Evolutionary conservation across 2,797 vertebrate species (phyloP).

Genomic region (Poliocrania exsul): DNA sequence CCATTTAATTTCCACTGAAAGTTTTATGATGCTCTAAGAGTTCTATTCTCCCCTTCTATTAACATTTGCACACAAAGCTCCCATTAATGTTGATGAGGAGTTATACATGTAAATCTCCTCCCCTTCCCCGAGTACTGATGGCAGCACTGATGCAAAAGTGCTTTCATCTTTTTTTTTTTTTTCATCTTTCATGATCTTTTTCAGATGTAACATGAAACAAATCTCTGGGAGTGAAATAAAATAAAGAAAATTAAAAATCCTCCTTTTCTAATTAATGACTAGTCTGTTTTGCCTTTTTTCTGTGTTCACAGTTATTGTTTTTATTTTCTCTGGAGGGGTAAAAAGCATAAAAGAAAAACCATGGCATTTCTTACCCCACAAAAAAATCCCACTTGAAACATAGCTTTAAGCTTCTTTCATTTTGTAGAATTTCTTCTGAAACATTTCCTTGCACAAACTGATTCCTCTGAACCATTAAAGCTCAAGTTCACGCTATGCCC

Average conservation of each 20-base stretch:
- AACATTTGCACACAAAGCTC: not conserved
- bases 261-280: not conserved
- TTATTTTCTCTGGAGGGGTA: not conserved
- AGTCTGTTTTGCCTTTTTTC: not conserved
- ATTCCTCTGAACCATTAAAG: not conserved
- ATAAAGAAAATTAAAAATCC: not conserved
- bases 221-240: not conserved
- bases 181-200: not conserved
- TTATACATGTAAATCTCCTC: not conserved
- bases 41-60: not conserved
- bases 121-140: not conserved
- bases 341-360: not conserved
- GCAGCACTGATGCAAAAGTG: not conserved
- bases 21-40: conserved; percentile 1
- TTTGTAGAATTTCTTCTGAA: not conserved
- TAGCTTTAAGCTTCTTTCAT: not conserved
- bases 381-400: not conserved
- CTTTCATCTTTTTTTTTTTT: not conserved
- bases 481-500: not conserved
- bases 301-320: not conserved
- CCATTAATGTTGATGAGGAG: not conserved
- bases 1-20: not conserved
- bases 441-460: not conserved
- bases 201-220: not conserved
- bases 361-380: not conserved